Evolutionary conservation across 1,140 invertebrate genomes (phyloP).

Genomic region (Onthophagus taurus): DNA sequence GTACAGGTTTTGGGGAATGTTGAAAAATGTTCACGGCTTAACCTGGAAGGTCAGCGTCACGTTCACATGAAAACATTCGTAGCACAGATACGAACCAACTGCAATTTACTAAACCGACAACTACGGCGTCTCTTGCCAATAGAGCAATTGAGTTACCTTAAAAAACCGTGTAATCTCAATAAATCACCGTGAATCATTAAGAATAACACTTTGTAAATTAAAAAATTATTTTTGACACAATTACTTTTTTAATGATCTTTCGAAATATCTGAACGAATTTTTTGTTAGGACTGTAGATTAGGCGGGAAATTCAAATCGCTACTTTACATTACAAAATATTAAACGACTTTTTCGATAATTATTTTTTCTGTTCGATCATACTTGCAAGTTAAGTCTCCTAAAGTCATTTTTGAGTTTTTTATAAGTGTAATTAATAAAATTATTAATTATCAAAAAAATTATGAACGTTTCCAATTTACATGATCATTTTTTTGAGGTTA

Average conservation of each 20-base stretch:
- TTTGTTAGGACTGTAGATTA: too few relatives aligned
- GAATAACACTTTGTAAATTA: not conserved
- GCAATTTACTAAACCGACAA: too few relatives aligned
- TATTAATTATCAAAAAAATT: too few relatives aligned
- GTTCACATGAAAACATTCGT: slow-evolving; percentile 13
- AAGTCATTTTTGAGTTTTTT: too few relatives aligned
- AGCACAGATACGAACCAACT: slow-evolving; percentile 6
- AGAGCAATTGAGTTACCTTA: not conserved
- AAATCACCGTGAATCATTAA: not conserved
- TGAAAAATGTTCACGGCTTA: slow-evolving; percentile 9
- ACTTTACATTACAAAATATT: too few relatives aligned
- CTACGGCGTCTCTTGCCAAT: too few relatives aligned
- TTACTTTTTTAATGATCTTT: not conserved
- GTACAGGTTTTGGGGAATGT: slow-evolving; percentile 7
- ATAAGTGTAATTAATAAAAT: too few relatives aligned
- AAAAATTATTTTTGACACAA: slow-evolving; percentile 6
- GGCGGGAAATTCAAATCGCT: slow-evolving; percentile 2
- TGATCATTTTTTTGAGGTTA: too few relatives aligned
- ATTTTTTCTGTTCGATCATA: too few relatives aligned
- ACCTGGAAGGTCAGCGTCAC: slow-evolving; percentile 4
- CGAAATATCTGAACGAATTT: slow-evolving; percentile 3
- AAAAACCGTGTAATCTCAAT: not conserved
- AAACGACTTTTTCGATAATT: too few relatives aligned
- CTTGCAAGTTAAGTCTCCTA: too few relatives aligned
- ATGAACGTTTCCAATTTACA: too few relatives aligned